These are phyloP conservation scores for Pempheris klunzingeri DNA, from an alignment of 2,797 vertebrate species.

Conservation along the genomic window DNA sequence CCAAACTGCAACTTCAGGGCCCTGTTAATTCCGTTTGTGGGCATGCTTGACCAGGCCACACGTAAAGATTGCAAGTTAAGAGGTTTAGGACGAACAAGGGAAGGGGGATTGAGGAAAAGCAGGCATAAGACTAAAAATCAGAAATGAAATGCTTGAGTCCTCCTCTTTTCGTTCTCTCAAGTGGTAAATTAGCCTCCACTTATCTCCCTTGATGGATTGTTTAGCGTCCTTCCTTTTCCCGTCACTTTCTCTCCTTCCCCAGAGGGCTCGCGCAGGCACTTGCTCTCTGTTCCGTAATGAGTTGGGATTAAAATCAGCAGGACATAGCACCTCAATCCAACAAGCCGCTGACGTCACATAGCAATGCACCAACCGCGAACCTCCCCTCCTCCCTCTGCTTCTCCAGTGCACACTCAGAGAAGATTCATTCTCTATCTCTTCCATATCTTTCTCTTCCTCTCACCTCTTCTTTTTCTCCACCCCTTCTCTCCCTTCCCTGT, in stretches of 20 bases:
- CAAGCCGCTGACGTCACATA: conserved; percentile 84
- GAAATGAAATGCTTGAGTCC: conserved; percentile 53
- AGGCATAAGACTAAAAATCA: conserved; percentile 57
- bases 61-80: conserved; percentile 37
- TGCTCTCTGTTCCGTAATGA: conserved; percentile 84
- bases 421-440: conserved; percentile 41
- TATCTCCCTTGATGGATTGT: conserved; percentile 59
- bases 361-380: conserved; percentile 66
- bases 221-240: conserved; percentile 54
- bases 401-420: conserved; percentile 6
- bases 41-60: conserved; percentile 85
- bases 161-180: conserved; percentile 37
- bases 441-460: conserved; percentile 32
- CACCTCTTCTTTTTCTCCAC: conserved; percentile 22
- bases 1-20: conserved; percentile 96
- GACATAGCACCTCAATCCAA: conserved; percentile 84
- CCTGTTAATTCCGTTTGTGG: conserved; percentile 92
- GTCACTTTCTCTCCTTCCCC: conserved; percentile 73
- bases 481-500: conserved; percentile 14
- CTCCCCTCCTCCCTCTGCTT: conserved; percentile 64
- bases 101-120: conserved; percentile 55
- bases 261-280: conserved; percentile 71
- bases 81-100: conserved; percentile 51
- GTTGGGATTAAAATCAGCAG: conserved; percentile 87
- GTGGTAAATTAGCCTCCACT: conserved; percentile 63